Percentiles rank a stretch among this genome's conserved stretches.
Evolutionary conservation across 1,140 invertebrate genomes (phyloP).

Genomic region (Zaprionus nigranus): DNA sequence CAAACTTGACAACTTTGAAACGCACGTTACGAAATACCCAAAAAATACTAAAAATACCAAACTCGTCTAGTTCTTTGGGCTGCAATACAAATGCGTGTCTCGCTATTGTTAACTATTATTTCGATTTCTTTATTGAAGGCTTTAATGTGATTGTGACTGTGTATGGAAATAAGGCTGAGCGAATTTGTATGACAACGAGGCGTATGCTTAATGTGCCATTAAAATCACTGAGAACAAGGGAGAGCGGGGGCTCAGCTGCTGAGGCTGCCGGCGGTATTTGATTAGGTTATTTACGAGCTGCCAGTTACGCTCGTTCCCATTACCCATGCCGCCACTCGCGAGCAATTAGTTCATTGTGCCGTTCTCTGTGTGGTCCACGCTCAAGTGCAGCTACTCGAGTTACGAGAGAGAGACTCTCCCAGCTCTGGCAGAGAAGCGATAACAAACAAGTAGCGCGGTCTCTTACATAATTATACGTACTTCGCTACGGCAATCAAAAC

Average conservation of each 20-base stretch:
- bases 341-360: conserved; percentile 76
- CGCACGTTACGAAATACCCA: conserved; percentile 30
- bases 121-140: conserved; percentile 57
- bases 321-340: conserved; percentile 32
- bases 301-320: conserved; percentile 30
- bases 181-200: conserved; percentile 70
- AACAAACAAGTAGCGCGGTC: conserved; percentile 58
- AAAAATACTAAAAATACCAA: conserved; percentile 6
- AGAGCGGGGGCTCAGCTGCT: neutral
- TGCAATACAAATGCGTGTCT: conserved; percentile 47
- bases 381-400: conserved; percentile 53
- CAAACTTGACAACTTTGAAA: conserved; percentile 70
- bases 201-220: conserved; percentile 80
- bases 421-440: conserved; percentile 5
- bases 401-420: conserved; percentile 6
- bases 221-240: conserved; percentile 65
- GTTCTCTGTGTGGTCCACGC: conserved; percentile 71
- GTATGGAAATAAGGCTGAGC: conserved; percentile 61
- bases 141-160: conserved; percentile 58
- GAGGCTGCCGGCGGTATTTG: conserved; percentile 39
- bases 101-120: conserved; percentile 30
- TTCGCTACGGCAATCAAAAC: conserved; percentile 67
- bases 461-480: conserved; percentile 74
- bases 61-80: conserved; percentile 54
- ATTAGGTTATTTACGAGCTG: conserved; percentile 60